phyloP scores from a whole-genome alignment of 2,888 invertebrate species.

The Macrophya alboannulata region DNA sequence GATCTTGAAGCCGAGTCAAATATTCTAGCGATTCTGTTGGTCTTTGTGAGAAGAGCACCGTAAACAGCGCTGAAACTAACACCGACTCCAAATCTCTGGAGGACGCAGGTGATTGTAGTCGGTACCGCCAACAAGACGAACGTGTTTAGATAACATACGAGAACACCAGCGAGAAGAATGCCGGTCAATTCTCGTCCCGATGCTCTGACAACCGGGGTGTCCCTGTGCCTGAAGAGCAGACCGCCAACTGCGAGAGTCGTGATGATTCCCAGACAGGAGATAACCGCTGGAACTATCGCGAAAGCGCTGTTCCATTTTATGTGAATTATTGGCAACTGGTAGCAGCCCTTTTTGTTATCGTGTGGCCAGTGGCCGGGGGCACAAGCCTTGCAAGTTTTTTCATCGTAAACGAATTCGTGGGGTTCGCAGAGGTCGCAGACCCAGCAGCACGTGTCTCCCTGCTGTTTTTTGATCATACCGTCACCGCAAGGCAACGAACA shows the following conservation, averaged over 20 bases:
- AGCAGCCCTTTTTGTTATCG: conserved; percentile 84
- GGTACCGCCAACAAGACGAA: conserved; percentile 84
- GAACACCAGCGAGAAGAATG: conserved; percentile 84
- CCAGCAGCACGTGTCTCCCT: conserved; percentile 90
- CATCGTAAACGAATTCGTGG: conserved; percentile 86
- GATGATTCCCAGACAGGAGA: conserved; percentile 84
- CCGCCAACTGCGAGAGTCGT: conserved; percentile 84
- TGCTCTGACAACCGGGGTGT: conserved; percentile 85
- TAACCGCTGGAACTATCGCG: conserved; percentile 84
- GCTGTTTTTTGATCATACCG: conserved; percentile 87
- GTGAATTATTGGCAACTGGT: conserved; percentile 83
- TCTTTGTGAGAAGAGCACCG: conserved; percentile 85
- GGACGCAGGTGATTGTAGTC: conserved; percentile 82
- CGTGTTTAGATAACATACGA: conserved; percentile 85
- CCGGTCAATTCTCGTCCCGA: conserved; percentile 85
- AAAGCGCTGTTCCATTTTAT: conserved; percentile 86
- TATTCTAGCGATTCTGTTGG: conserved; percentile 85
- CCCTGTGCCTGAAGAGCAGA: conserved; percentile 84
- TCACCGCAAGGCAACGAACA: conserved; percentile 87
- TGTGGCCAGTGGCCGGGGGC: conserved; percentile 86
- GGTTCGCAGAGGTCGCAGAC: conserved; percentile 88
- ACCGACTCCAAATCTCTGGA: conserved; percentile 85
- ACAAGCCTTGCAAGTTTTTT: conserved; percentile 85
- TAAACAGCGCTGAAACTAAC: conserved; percentile 86
- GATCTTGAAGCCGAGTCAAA: conserved; percentile 85